Percentiles rank a stretch among this genome's conserved stretches.
Evolutionary conservation across 2,113 vertebrate species (phyloP).

Genomic region (Thunnus thynnus): DNA sequence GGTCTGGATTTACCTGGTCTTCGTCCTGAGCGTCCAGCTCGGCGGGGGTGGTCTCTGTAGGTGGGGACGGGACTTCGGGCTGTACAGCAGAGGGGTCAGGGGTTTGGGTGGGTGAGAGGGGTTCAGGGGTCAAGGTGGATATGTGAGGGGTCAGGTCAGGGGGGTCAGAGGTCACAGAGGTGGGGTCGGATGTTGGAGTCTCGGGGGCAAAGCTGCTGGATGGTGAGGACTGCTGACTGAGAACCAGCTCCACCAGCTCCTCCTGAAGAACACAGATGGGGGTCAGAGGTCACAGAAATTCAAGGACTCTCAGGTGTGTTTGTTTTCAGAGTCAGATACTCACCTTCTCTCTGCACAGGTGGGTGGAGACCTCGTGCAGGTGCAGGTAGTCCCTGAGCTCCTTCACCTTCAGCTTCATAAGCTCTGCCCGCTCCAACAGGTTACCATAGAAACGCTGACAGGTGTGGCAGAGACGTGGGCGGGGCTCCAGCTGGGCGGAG

Average conservation of each 20-base stretch:
- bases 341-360: constrained; percentile 93
- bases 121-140: constrained; percentile 13
- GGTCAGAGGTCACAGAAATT: no score
- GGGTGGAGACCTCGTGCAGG: constrained; percentile 92
- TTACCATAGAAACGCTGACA: constrained; percentile 93
- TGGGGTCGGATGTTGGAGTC: constrained; percentile 10
- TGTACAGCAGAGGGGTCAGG: constrained; percentile 19
- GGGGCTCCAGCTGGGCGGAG: constrained; percentile 82
- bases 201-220: constrained; percentile 45
- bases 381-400: constrained; percentile 95
- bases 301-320: no score
- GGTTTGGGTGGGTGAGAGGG: constrained; percentile 30
- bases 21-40: constrained; percentile 53
- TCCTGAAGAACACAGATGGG: constrained; percentile 71
- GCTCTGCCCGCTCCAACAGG: constrained; percentile 89
- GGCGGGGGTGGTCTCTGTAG: neutral
- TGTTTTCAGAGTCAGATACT: neutral
- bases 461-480: constrained; percentile 91
- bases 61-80: constrained; percentile 15
- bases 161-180: constrained; percentile 20
- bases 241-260: constrained; percentile 94
- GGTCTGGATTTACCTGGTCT: constrained; percentile 70
- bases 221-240: constrained; percentile 86
- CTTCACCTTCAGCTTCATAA: constrained; percentile 98
- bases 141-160: constrained; percentile 2